These are phyloP conservation scores for Cotesia chilonis DNA, from an alignment of 1,140 invertebrate species.

Conservation along the genomic window DNA sequence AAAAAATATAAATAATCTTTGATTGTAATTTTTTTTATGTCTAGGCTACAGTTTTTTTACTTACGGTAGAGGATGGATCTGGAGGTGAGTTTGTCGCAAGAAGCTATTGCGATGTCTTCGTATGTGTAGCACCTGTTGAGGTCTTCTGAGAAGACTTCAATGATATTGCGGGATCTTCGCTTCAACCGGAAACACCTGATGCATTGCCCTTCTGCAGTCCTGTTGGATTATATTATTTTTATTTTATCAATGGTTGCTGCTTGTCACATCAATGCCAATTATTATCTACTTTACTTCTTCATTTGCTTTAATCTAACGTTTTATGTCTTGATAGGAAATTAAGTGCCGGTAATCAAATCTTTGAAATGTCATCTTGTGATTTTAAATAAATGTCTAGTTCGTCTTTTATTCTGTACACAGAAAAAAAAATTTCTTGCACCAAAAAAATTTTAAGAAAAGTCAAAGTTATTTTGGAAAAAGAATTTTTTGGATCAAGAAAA, in stretches of 20 bases:
- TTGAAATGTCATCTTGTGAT: no score
- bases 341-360: not conserved
- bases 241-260: not conserved
- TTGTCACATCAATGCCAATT: conserved; percentile 8
- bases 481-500: no score
- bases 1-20: no score
- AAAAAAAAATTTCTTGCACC: no score
- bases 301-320: not conserved
- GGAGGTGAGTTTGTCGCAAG: conserved; percentile 66
- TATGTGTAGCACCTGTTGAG: conserved; percentile 72
- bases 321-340: conserved; percentile 1
- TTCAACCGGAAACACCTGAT: conserved; percentile 72
- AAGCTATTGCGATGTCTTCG: conserved; percentile 69
- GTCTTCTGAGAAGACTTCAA: conserved; percentile 72
- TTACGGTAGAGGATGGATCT: conserved; percentile 61
- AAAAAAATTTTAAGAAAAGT: no score
- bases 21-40: no score
- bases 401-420: no score
- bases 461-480: no score
- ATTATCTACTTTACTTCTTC: not conserved
- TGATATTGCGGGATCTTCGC: conserved; percentile 70
- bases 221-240: conserved; percentile 42
- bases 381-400: no score
- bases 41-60: conserved; percentile 39
- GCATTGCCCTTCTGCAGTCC: conserved; percentile 68